Evolutionary conservation across 2,888 invertebrate species (phyloP).

Genomic region (Pollenia griseotomentosa): DNA sequence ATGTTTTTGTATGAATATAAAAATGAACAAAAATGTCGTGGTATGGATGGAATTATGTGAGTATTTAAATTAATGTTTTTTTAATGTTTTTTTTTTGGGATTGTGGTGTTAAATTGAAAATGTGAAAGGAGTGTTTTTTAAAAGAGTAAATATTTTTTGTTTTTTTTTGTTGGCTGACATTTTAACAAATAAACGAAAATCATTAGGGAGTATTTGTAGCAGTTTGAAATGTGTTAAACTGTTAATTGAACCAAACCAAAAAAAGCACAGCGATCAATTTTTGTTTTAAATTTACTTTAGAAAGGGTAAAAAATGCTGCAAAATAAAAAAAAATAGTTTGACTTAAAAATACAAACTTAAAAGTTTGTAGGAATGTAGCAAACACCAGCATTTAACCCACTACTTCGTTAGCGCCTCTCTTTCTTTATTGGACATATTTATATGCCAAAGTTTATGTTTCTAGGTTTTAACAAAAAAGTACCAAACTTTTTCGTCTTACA

Average conservation of each 20-base stretch:
- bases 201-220: constrained; percentile 9
- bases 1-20: constrained; percentile 4
- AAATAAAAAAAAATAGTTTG: too few species aligned
- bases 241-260: neutral
- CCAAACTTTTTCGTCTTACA: too few species aligned
- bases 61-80: constrained; percentile 1
- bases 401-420: too few species aligned
- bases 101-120: constrained; percentile 22
- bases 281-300: neutral
- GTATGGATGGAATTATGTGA: neutral
- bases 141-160: neutral
- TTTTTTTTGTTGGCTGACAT: constrained; percentile 34
- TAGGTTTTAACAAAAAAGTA: too few species aligned
- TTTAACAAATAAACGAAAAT: constrained; percentile 40
- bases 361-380: too few species aligned
- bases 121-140: constrained; percentile 52
- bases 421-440: too few species aligned
- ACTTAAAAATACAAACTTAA: too few species aligned
- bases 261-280: neutral
- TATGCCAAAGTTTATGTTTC: too few species aligned
- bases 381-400: too few species aligned
- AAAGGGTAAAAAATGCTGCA: neutral
- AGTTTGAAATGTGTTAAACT: neutral
- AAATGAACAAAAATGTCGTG: constrained; percentile 8
- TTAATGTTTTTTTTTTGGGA: neutral